Conservation (phyloP, 2,888 invertebrate species). For the Dusona sp. region DNA sequence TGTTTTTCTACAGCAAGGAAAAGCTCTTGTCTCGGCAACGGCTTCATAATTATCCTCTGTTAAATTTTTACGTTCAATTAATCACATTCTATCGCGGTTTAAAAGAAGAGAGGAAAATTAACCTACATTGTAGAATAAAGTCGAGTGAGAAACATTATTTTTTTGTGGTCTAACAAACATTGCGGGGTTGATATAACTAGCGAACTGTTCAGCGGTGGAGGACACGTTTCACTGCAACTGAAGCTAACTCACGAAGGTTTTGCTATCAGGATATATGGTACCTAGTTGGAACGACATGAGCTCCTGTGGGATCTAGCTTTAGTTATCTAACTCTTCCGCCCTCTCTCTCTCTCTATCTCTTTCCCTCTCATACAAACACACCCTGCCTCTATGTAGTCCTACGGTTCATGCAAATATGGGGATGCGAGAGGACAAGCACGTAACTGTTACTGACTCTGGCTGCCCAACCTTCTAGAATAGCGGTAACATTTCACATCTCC, state of each 20-base stretch:
- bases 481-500: constrained; percentile 38
- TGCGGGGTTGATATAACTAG: constrained; percentile 17
- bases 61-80: constrained; percentile 20
- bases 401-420: constrained; percentile 51
- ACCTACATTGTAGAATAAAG: neutral
- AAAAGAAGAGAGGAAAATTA: neutral
- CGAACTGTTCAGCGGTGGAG: constrained; percentile 64
- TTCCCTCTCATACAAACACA: constrained; percentile 13
- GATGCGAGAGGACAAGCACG: constrained; percentile 20
- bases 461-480: constrained; percentile 25
- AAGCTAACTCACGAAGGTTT: constrained; percentile 73
- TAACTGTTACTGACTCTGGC: constrained; percentile 33
- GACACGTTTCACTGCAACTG: constrained; percentile 69
- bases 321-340: constrained; percentile 52
- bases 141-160: constrained; percentile 26
- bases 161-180: constrained; percentile 16
- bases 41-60: neutral
- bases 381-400: constrained; percentile 17
- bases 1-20: neutral
- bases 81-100: neutral
- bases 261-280: constrained; percentile 73
- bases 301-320: constrained; percentile 63
- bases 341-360: constrained; percentile 10
- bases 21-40: neutral
- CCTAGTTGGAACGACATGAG: constrained; percentile 65